Conservation (phyloP, 2,888 invertebrate species). For the Thelaira solivaga region DNA sequence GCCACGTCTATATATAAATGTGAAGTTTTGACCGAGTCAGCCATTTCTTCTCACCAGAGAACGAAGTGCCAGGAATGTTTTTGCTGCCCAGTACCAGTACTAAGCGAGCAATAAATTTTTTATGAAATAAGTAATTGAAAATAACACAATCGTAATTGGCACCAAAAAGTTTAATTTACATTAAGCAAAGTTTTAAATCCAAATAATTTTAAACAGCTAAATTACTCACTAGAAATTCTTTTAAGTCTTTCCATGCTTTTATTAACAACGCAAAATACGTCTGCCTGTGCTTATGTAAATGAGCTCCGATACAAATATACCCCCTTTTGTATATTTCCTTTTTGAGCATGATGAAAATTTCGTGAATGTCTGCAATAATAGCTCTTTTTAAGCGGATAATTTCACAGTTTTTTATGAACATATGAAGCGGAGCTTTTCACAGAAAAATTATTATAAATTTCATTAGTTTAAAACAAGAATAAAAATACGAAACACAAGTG, state of each 20-base stretch:
- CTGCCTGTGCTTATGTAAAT: not conserved
- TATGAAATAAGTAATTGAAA: too few relatives aligned
- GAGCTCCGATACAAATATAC: not conserved
- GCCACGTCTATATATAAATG: too few relatives aligned
- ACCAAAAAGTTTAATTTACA: too few relatives aligned
- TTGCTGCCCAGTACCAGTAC: too few relatives aligned
- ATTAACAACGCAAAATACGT: not conserved
- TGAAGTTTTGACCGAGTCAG: too few relatives aligned
- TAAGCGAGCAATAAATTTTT: too few relatives aligned
- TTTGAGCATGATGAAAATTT: conserved; percentile 33
- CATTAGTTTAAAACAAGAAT: conserved; percentile 25
- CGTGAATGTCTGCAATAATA: conserved; percentile 48
- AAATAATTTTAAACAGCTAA: too few relatives aligned
- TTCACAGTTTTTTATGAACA: conserved; percentile 34
- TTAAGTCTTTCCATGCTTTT: not conserved
- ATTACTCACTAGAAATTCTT: too few relatives aligned
- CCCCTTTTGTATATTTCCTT: not conserved
- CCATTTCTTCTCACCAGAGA: too few relatives aligned
- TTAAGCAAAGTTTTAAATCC: too few relatives aligned
- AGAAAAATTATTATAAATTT: conserved; percentile 51
- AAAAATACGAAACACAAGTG: not conserved
- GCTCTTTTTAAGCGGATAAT: conserved; percentile 35
- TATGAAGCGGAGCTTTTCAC: not conserved
- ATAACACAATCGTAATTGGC: too few relatives aligned
- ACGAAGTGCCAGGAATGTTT: too few relatives aligned